phyloP scores from a whole-genome alignment of 2,888 invertebrate genomes.

The Cistogaster globosa region DNA sequence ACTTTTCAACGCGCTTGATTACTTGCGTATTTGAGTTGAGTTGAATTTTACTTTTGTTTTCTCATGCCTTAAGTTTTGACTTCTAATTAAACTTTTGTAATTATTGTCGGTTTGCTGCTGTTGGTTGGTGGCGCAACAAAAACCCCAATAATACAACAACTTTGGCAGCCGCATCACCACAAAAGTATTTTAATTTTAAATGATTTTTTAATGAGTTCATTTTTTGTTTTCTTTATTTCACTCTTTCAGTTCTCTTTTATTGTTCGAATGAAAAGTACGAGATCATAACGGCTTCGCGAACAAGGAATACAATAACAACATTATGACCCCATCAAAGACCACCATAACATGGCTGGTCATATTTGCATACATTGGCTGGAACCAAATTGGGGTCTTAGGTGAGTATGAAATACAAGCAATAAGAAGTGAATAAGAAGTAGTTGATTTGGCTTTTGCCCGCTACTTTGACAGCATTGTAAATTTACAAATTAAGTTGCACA shows the following conservation, averaged over 20 bases:
- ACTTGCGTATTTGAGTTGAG: conserved; percentile 41
- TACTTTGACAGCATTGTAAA: too few species aligned
- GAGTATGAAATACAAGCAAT: conserved; percentile 11
- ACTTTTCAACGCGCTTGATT: conserved; percentile 60
- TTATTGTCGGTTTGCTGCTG: conserved; percentile 62
- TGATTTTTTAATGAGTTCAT: conserved; percentile 45
- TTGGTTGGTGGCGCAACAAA: conserved; percentile 23
- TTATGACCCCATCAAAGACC: conserved; percentile 70
- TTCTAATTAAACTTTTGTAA: conserved; percentile 71
- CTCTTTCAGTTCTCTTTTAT: conserved; percentile 47
- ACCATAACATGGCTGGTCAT: conserved; percentile 71
- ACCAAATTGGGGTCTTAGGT: conserved; percentile 44
- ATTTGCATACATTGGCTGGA: conserved; percentile 41
- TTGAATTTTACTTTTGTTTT: conserved; percentile 15
- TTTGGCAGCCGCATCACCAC: conserved; percentile 1
- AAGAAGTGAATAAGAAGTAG: too few species aligned
- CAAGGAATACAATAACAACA: conserved; percentile 35
- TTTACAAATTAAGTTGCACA: too few species aligned
- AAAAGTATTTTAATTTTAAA: conserved; percentile 32
- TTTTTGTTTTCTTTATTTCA: conserved; percentile 15
- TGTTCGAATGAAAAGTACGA: conserved; percentile 44
- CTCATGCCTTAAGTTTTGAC: conserved; percentile 57
- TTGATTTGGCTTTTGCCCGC: too few species aligned
- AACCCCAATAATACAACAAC: conserved; percentile 29
- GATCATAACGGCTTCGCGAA: conserved; percentile 53